Conservation (phyloP, 2,797 vertebrate genomes). For the Acipenser oxyrinchus region DNA sequence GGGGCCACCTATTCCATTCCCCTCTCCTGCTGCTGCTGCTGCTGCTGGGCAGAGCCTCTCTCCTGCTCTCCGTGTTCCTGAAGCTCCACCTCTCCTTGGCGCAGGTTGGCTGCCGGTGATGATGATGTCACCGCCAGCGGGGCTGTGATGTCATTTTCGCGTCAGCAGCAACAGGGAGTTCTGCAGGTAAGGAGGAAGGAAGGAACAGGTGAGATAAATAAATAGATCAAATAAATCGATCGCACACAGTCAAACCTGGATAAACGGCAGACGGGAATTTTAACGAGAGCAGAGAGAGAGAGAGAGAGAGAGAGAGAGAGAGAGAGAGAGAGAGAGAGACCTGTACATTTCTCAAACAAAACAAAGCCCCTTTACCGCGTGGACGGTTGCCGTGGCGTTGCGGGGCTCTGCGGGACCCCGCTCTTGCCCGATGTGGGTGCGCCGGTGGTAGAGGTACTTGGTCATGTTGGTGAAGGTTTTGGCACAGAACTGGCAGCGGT, state of each 20-base stretch:
- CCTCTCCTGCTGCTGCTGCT: too few relatives aligned
- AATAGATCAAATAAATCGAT: neutral
- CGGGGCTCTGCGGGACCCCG: conserved; percentile 27
- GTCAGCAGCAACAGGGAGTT: conserved; percentile 29
- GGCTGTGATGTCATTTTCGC: conserved; percentile 27
- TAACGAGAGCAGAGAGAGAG: too few relatives aligned
- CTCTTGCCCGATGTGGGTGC: conserved; percentile 63
- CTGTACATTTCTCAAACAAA: neutral
- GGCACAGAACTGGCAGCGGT: conserved; percentile 78
- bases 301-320: neutral
- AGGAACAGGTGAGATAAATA: neutral
- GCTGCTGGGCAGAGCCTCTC: neutral
- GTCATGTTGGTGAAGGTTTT: conserved; percentile 91
- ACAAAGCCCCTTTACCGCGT: conserved; percentile 38
- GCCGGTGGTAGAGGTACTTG: conserved; percentile 85
- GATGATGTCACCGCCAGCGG: conserved; percentile 28
- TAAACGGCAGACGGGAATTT: conserved; percentile 13
- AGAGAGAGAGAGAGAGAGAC: too few relatives aligned
- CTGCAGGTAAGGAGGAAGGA: too few relatives aligned
- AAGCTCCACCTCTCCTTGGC: neutral
- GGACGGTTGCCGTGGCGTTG: conserved; percentile 17
- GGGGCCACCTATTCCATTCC: too few relatives aligned
- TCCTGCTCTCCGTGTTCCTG: too few relatives aligned
- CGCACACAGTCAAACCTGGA: neutral
- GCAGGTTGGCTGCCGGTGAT: conserved; percentile 38